phyloP scores from a whole-genome alignment of 2,113 vertebrate species.

The Melierax canorus region DNA sequence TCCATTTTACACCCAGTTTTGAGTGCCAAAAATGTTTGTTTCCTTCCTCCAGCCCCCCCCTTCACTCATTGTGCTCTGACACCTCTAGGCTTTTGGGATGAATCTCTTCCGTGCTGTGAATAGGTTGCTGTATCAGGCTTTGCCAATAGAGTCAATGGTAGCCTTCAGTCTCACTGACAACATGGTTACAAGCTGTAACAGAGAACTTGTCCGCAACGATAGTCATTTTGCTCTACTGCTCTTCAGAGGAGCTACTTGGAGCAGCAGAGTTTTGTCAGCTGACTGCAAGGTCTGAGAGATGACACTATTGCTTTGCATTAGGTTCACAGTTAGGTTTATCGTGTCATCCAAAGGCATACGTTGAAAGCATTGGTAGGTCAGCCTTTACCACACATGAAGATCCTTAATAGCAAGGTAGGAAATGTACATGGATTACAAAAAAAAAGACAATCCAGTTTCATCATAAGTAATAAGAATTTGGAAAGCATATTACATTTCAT shows the following conservation, averaged over 20 bases:
- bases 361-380: not conserved
- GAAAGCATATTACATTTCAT: not conserved
- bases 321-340: not conserved
- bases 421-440: not conserved
- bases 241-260: not conserved
- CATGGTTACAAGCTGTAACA: not conserved
- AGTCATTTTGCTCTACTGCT: not conserved
- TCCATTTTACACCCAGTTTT: not conserved
- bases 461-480: not conserved
- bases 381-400: not conserved
- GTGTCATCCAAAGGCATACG: not conserved
- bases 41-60: not conserved
- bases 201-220: not conserved
- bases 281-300: not conserved
- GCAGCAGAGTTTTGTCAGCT: not conserved
- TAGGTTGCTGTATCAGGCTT: not conserved
- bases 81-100: not conserved
- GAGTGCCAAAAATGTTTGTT: not conserved
- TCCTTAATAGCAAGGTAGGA: not conserved
- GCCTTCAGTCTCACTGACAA: not conserved
- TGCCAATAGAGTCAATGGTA: fast-evolving
- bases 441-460: not conserved
- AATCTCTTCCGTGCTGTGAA: not conserved
- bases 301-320: not conserved
- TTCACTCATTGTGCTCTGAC: not conserved